Percentiles rank a stretch among this genome's conserved stretches.
Conservation (phyloP, 1,140 invertebrate species). For the Mya arenaria region DNA sequence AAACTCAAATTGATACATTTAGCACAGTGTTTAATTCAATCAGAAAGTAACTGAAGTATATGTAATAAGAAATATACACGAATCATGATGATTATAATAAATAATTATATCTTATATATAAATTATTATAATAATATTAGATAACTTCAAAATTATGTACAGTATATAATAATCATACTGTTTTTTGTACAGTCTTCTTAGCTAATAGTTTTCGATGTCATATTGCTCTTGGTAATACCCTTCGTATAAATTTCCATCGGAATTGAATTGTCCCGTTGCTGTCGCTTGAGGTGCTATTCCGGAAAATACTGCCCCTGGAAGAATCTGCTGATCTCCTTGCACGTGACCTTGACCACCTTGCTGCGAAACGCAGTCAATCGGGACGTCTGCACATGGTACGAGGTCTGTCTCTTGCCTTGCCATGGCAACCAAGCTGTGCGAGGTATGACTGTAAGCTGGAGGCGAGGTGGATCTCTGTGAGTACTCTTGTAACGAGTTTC, state of each 20-base stretch:
- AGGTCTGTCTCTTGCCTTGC: background rate
- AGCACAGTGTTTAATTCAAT: no score
- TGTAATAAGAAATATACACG: no score
- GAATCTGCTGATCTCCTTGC: background rate
- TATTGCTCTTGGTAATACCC: conserved; percentile 51
- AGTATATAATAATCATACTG: no score
- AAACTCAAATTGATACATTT: no score
- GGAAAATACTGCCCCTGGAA: conserved; percentile 15
- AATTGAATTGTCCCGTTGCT: conserved; percentile 11
- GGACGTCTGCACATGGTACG: background rate
- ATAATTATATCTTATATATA: no score
- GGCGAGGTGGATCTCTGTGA: conserved; percentile 3
- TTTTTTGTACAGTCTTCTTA: no score
- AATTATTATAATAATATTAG: background rate
- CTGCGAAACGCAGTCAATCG: background rate
- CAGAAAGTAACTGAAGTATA: no score
- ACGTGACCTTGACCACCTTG: conserved; percentile 29
- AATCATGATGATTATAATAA: no score
- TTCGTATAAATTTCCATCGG: conserved; percentile 28
- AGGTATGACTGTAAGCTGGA: conserved; percentile 7
- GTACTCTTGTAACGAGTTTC: background rate
- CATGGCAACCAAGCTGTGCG: conserved; percentile 4
- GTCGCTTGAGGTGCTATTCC: background rate
- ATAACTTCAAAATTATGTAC: background rate
- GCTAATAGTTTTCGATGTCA: conserved; percentile 51